Percentiles rank a stretch among this genome's conserved stretches.
These are phyloP conservation scores for Gibbula magus DNA, from an alignment of 2,888 invertebrate genomes.

Conservation along the genomic window DNA sequence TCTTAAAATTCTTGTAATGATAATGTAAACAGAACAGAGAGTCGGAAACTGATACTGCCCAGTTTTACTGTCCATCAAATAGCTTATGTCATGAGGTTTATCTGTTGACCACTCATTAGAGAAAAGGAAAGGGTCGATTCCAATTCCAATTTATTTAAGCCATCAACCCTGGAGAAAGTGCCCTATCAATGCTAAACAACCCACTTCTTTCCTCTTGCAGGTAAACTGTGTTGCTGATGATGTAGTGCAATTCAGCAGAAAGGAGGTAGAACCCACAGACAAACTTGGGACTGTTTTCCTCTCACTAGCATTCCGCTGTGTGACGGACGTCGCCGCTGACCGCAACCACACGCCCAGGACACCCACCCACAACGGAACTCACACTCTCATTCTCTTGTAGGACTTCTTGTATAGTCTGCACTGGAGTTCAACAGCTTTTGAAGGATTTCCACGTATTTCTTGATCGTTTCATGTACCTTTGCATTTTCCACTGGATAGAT, in stretches of 20 bases:
- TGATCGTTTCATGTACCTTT: background rate
- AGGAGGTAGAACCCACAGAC: slow-evolving; percentile 4
- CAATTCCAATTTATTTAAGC: too few relatives aligned
- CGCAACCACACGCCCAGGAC: background rate
- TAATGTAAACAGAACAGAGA: too few relatives aligned
- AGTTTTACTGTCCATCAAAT: too few relatives aligned
- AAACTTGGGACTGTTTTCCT: slow-evolving; percentile 11
- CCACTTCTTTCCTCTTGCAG: background rate
- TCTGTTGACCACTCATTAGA: too few relatives aligned
- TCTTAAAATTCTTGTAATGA: too few relatives aligned
- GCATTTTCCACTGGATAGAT: background rate
- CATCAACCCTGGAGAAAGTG: too few relatives aligned
- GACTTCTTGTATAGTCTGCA: background rate
- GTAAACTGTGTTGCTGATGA: background rate
- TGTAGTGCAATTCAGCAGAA: background rate
- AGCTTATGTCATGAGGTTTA: too few relatives aligned
- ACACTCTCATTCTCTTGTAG: background rate
- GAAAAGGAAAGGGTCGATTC: too few relatives aligned
- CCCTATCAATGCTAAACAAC: too few relatives aligned
- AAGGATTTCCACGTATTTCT: background rate
- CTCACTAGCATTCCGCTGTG: slow-evolving; percentile 8
- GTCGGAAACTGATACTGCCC: too few relatives aligned
- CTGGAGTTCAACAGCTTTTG: background rate
- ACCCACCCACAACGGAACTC: background rate
- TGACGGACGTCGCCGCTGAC: background rate